Conservation (phyloP, 1,140 invertebrate genomes). For the Halictus rubicundus region DNA sequence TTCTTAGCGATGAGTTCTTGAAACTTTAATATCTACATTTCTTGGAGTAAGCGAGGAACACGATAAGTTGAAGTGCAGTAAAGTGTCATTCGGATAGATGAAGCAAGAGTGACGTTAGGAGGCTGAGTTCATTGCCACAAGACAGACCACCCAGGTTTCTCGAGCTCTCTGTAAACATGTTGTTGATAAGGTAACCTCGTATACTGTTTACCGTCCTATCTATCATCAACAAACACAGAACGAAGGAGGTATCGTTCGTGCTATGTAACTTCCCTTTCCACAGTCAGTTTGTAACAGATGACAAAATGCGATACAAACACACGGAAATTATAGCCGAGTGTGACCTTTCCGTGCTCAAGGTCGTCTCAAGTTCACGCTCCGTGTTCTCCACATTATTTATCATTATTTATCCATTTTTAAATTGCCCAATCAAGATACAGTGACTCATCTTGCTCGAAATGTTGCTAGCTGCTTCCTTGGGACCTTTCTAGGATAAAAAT, state of each 20-base stretch:
- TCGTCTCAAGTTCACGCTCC: no score
- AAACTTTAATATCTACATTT: no score
- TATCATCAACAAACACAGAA: background rate
- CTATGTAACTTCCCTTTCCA: background rate
- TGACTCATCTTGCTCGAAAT: background rate
- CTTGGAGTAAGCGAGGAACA: no score
- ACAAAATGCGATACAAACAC: background rate
- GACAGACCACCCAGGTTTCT: no score
- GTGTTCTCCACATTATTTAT: no score
- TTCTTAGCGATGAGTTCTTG: no score
- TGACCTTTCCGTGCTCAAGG: background rate
- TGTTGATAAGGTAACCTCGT: background rate
- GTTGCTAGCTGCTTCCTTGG: background rate
- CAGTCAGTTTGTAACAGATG: background rate
- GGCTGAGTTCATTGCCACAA: no score
- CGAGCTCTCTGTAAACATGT: no score
- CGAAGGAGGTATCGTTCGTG: background rate
- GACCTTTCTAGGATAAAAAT: background rate
- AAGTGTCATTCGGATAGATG: no score
- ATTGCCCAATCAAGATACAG: background rate
- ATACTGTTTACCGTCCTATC: background rate
- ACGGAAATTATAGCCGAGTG: background rate
- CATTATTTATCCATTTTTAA: background rate
- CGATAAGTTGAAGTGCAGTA: no score
- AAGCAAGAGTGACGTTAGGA: no score